Percentiles rank a stretch among this genome's conserved stretches.
Conservation (phyloP, 2,888 invertebrate species). For the Nomada lathburiana region DNA sequence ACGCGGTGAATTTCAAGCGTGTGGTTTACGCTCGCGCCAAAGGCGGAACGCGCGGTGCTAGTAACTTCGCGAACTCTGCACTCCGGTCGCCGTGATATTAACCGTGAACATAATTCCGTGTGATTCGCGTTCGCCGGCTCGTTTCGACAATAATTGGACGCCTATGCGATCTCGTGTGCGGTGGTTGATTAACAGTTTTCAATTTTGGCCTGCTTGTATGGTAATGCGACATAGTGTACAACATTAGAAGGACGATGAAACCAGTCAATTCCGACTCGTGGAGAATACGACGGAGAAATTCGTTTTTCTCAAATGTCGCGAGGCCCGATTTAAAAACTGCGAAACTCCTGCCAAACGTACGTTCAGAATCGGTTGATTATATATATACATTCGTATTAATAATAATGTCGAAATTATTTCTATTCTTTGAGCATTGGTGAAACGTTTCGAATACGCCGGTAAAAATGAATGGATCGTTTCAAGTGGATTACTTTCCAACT, state of each 20-base stretch:
- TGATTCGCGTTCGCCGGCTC: slow-evolving; percentile 15
- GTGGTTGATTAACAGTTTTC: slow-evolving; percentile 22
- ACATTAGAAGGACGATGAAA: too few species aligned
- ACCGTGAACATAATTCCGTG: slow-evolving; percentile 27
- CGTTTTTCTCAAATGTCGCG: too few species aligned
- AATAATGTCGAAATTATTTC: background rate
- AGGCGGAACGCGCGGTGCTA: background rate
- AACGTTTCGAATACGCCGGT: too few species aligned
- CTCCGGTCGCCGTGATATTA: slow-evolving; percentile 24
- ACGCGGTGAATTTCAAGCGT: slow-evolving; percentile 1
- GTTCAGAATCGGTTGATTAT: too few species aligned
- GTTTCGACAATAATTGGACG: slow-evolving; percentile 44
- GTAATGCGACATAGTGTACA: too few species aligned
- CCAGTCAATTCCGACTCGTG: too few species aligned
- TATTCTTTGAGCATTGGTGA: background rate
- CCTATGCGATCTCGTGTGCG: background rate
- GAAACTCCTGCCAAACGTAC: too few species aligned
- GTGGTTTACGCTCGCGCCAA: background rate
- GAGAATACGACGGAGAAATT: too few species aligned
- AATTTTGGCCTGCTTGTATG: background rate
- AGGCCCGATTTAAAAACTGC: too few species aligned
- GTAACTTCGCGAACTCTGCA: slow-evolving; percentile 25
- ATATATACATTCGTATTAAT: too few species aligned
- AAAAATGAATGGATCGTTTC: too few species aligned
- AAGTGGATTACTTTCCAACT: too few species aligned